Conservation (phyloP, 2,888 invertebrate genomes). For the Philereme vetulata region DNA sequence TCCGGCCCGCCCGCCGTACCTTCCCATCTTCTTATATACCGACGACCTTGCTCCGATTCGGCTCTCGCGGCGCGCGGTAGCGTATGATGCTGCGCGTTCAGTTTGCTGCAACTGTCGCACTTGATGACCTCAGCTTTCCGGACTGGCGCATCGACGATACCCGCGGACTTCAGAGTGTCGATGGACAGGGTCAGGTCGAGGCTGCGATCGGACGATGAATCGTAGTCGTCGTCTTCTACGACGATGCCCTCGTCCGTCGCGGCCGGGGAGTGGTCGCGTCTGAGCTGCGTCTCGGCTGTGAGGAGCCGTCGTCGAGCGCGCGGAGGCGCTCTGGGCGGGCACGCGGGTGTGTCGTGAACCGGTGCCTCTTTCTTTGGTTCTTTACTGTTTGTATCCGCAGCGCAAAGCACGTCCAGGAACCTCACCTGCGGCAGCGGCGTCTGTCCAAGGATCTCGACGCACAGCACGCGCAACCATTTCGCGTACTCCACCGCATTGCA, state of each 20-base stretch:
- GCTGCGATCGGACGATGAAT: slow-evolving; percentile 83
- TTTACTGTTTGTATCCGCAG: slow-evolving; percentile 78
- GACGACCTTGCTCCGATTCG: slow-evolving; percentile 71
- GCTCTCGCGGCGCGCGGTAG: slow-evolving; percentile 72
- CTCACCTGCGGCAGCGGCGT: slow-evolving; percentile 89
- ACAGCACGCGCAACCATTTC: slow-evolving; percentile 89
- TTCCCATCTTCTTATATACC: slow-evolving; percentile 78
- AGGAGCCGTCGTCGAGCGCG: slow-evolving; percentile 72
- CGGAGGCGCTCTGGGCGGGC: slow-evolving; percentile 75
- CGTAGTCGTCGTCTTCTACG: slow-evolving; percentile 82
- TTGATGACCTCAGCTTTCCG: slow-evolving; percentile 74
- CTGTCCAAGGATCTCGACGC: slow-evolving; percentile 89
- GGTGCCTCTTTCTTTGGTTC: slow-evolving; percentile 68
- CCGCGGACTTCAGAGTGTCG: slow-evolving; percentile 76
- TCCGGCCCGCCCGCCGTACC: slow-evolving; percentile 71
- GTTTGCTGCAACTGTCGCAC: slow-evolving; percentile 77
- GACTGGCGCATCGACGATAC: slow-evolving; percentile 71
- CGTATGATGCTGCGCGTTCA: slow-evolving; percentile 73
- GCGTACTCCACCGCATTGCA: slow-evolving; percentile 88
- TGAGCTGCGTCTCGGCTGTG: slow-evolving; percentile 70
- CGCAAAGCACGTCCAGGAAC: slow-evolving; percentile 87
- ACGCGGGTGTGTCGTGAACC: slow-evolving; percentile 63
- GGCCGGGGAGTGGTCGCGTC: slow-evolving; percentile 77
- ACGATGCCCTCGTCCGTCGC: slow-evolving; percentile 81
- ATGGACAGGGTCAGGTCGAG: slow-evolving; percentile 78